Conservation (phyloP, 2,797 vertebrate species). For the Dromococcyx pavoninus region DNA sequence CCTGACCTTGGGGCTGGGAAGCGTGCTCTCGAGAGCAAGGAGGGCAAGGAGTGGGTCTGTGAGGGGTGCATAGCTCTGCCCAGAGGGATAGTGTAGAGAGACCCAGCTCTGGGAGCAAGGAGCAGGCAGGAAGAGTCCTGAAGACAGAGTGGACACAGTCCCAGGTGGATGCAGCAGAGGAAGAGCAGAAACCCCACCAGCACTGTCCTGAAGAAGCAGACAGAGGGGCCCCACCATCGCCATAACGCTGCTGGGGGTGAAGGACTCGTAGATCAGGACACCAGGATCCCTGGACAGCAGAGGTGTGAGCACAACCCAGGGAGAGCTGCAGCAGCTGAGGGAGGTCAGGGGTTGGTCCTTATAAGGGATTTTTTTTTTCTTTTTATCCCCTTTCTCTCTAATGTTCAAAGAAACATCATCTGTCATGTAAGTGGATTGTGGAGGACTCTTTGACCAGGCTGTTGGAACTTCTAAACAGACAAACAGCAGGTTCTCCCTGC, state of each 20-base stretch:
- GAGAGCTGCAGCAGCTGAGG: background rate
- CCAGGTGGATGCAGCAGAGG: background rate
- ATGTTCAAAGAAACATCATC: background rate
- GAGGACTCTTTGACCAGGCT: background rate
- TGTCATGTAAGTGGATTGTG: background rate
- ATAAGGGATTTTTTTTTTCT: background rate
- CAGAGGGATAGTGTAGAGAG: rapidly evolving
- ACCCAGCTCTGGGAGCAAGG: rapidly evolving
- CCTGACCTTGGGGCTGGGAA: too few relatives aligned
- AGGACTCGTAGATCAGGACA: rapidly evolving
- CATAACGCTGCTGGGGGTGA: background rate
- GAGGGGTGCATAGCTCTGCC: background rate
- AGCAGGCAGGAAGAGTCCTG: background rate
- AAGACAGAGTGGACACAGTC: rapidly evolving
- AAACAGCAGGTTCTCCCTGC: background rate
- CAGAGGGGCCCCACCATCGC: background rate
- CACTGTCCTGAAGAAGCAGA: background rate
- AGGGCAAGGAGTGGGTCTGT: background rate
- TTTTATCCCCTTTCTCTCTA: background rate
- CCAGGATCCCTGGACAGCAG: rapidly evolving
- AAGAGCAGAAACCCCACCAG: background rate
- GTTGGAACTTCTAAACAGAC: background rate
- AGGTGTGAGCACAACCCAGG: background rate
- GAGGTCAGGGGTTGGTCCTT: background rate
- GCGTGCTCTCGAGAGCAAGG: too few relatives aligned